Base-by-base conservation (phyloP, 2,888 invertebrate genomes). In the Machimus rusticus region DNA sequence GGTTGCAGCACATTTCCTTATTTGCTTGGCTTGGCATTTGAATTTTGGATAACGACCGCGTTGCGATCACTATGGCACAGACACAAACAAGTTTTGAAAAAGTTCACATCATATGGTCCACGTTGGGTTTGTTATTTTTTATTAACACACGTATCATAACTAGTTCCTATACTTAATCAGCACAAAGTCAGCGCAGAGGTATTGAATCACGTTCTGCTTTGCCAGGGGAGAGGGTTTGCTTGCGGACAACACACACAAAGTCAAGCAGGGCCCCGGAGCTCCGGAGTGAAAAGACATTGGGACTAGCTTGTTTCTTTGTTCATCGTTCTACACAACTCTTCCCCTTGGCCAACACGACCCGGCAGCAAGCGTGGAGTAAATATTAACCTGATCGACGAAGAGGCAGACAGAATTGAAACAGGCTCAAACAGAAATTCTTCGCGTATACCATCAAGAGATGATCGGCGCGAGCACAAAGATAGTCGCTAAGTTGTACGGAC, bases 11-110 rank as follows among this genome's bases (percentile, higher is more conserved):
- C 43, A 85, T 85, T 85, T 85, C 85, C 85, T 85, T 85, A 74
- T 85, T 85, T 74, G 85, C 85, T 74, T 85, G 85, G 74, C 74
- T 74, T 85, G 85, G 74, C 85, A 85, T 85, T 85, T 85, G 85
- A 85, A 85, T 74, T 85, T 85, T 85, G 85, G 85, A 74, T 74
- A 74, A 39, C 74, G 85, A 85, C 46, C 74, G 74, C n/a, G 43
- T n/a, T 74, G 85, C 46, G 85, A 74, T 85, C 66, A 66, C 57
- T 66, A 39, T 74, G 43, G 28, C 37, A 85, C 82, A 57, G 31
- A 34, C 16, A 51, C 57, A 37, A 55, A 76, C 31, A 37, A 57
- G 19, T 82, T 51, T 34, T 9, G 39, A 34, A 28, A 55, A 81
- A 82, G 66, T 82, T 66, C 82, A 82, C 82, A 82, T 82, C 82